Base-by-base conservation (phyloP, 2,797 vertebrate species). In the Onychomys arenicola region DNA sequence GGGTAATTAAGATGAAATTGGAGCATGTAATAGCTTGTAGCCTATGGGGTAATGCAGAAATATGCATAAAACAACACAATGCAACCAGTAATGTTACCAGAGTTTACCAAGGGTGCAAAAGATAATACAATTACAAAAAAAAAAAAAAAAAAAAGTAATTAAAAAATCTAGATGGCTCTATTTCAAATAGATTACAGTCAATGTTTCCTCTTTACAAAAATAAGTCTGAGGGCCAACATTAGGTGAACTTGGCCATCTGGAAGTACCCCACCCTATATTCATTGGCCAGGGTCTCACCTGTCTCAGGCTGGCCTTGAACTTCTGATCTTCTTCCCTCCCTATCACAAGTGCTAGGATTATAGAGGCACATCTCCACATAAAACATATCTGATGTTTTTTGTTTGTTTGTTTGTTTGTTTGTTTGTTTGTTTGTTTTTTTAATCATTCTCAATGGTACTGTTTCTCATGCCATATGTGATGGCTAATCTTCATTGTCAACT, bases 281-380 rank as follows among this genome's bases (percentile, higher is more conserved):
- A 34, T 40, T 40, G 16, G 16, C 12, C 3, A 11, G 46, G 32
- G 12, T 27, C 46, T 69, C 46, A n/a, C 0, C 0, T 37, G 25
- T 16, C 65, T 86, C 21, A 27, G 46, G 46, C 65, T 86, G 34
- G 21, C 46, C 84, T 86, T 86, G 63, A 86, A 69, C 46, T 37
- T 12, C 43, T 86, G 34, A 37, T 71, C 65, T 86, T 37, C 67
- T 32, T 49, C 29, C 40, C 40, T 67, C 34, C 8, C 34, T 49
- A 8, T 71, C 12, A 49, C 14, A n/a, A 52, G 32, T n/a, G 12
- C 43, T 71, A 1, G 23, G 8, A 37, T 86, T 69, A 69, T 17
- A 86, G 32, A 19, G 46, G 3, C 16, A 5, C 29, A 37, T 69
- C 46, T 17, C 21, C 46, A 27, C 13, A 27, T 27, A 69, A 69